A percentile compares a stretch with the other conserved stretches of the same genome.
phyloP scores from a whole-genome alignment of 2,888 invertebrate genomes.

The Agrenia bidenticulata region DNA sequence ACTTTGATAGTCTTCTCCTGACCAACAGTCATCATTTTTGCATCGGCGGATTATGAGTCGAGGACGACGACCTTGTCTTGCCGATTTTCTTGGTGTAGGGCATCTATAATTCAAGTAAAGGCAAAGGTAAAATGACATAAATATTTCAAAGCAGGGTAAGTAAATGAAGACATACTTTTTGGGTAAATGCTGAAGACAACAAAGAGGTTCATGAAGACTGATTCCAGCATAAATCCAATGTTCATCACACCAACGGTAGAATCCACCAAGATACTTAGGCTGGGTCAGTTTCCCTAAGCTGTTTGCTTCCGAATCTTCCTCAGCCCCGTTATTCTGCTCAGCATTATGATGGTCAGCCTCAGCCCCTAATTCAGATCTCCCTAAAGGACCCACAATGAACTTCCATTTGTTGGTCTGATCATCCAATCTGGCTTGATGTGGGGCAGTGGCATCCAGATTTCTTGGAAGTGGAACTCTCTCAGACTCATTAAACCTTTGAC shows the following conservation, averaged over 20 bases:
- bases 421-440: constrained; percentile 41
- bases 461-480: constrained; percentile 49
- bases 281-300: constrained; percentile 23
- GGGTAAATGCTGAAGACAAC: constrained; percentile 48
- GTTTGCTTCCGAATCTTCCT: constrained; percentile 18
- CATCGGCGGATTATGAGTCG: constrained; percentile 49
- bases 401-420: constrained; percentile 45
- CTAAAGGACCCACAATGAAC: constrained; percentile 43
- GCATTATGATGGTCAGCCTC: constrained; percentile 24
- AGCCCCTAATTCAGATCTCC: constrained; percentile 31
- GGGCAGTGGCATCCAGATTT: constrained; percentile 38
- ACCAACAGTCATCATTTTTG: constrained; percentile 47
- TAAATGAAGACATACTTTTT: constrained; percentile 34
- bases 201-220: constrained; percentile 50
- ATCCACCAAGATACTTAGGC: constrained; percentile 52
- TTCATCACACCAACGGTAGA: constrained; percentile 51
- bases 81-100: constrained; percentile 22
- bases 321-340: constrained; percentile 8
- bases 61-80: constrained; percentile 39
- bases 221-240: constrained; percentile 50
- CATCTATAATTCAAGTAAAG: constrained; percentile 29
- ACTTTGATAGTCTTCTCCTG: constrained; percentile 44
- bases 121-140: background rate
- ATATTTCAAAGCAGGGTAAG: background rate
- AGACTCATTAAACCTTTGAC: constrained; percentile 50